Evolutionary conservation across 2,888 invertebrate species (phyloP), one percentile per base, ranked within the genome.

Genomic region (Alviniconcha strummeri): DNA sequence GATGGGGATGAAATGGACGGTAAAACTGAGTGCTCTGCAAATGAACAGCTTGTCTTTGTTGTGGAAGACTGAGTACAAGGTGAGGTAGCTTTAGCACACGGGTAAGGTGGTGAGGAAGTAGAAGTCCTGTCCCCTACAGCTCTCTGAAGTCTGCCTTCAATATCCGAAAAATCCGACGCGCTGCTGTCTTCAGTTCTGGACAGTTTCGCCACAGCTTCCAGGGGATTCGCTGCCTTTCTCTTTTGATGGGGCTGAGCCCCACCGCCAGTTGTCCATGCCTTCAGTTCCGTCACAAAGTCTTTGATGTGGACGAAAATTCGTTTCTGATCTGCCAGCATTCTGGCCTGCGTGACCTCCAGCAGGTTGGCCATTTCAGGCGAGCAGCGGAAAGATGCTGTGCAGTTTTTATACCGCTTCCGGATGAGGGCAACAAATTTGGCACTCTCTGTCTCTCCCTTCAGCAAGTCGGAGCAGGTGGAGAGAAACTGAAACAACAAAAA

Each of bases 281-380:
- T 92, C 17, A 92, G 86, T 78, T 90, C 88, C n/a, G 87, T 81
- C 0, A 91, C 80, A 85, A 91, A 90, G 56, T 90, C 89, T 83
- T 88, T 88, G 8, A 92, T 87, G 83, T 91, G 88, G 8, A 92
- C 88, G 86, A 89, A 91, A 55, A 89, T 84, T n/a, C 88, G 86
- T 9, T 84, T 80, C 9, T 81, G 79, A 75, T 91, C 89, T 64
- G 64, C 84, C 57, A 85, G 76, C 80, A 92, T 90, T 57, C 89
- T 90, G 0, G 81, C 83, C 57, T 82, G 84, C 17, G 89, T 88
- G 11, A 77, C 79, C 4, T 85, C 75, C 7, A 91, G 64, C 15
- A 88, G 84, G 15, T 87, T 82, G 13, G 74, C 55, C 85, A 91
- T 90, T 19, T 88, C 88, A n/a, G 85, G 36, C 5, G 91, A 90